Evolutionary conservation across 2,888 invertebrate species (phyloP).

Genomic region (Vesta saturnalis): DNA sequence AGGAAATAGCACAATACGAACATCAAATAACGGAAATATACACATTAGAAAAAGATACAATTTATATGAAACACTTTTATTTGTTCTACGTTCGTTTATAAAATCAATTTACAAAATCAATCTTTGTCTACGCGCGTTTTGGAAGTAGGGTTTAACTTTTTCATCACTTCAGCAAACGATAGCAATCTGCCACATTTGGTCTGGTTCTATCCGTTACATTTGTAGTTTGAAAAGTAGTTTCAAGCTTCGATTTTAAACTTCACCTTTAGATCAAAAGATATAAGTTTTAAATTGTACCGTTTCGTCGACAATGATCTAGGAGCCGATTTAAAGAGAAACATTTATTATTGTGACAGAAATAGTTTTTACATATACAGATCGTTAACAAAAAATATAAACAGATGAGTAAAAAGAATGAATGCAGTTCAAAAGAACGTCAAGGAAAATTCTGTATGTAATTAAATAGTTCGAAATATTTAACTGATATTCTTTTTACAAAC

Average conservation of each 20-base stretch:
- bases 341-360: conserved; percentile 10
- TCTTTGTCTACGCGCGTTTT: no score
- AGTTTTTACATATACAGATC: conserved; percentile 7
- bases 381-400: background rate
- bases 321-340: background rate
- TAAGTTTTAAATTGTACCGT: conserved; percentile 7
- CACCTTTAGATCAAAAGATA: conserved; percentile 11
- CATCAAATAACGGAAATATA: no score
- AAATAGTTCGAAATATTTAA: background rate
- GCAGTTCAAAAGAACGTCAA: no score
- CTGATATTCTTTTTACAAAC: background rate
- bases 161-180: no score
- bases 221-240: background rate
- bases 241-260: conserved; percentile 6
- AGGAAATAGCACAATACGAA: no score
- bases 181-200: no score
- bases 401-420: background rate
- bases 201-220: background rate
- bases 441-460: no score
- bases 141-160: no score
- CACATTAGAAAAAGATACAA: no score
- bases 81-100: no score
- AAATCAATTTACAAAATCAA: no score
- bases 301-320: background rate
- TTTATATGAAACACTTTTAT: no score